These are phyloP conservation scores for Tachycineta bicolor DNA, from an alignment of 2,113 vertebrate species.

Conservation along the genomic window DNA sequence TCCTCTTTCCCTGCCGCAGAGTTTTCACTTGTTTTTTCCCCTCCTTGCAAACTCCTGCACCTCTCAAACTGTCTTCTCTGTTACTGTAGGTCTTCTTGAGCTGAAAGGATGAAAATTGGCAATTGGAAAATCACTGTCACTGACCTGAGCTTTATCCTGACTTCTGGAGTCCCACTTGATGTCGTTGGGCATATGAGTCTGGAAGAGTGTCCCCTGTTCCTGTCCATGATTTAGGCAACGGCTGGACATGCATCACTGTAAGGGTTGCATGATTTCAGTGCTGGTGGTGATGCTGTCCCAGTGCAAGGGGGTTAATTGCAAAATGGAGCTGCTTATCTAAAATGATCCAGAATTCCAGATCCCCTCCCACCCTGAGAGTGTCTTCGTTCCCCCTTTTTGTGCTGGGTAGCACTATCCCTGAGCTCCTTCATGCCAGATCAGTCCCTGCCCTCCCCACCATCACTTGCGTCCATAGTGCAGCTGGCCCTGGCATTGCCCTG, in stretches of 20 bases:
- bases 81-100: conserved; percentile 35
- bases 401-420: neutral
- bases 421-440: neutral
- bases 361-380: neutral
- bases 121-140: neutral
- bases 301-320: neutral
- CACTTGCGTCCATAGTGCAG: neutral
- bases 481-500: neutral
- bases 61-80: neutral
- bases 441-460: neutral
- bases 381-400: neutral
- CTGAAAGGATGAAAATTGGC: conserved; percentile 26
- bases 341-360: neutral
- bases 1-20: neutral
- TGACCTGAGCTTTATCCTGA: neutral
- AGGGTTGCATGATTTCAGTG: neutral
- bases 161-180: neutral
- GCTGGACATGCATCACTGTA: conserved; percentile 52
- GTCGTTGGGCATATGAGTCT: neutral
- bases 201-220: neutral
- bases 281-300: neutral
- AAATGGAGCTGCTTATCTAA: neutral
- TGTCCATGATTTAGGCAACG: neutral
- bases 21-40: neutral
- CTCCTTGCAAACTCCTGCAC: neutral